phyloP scores from a whole-genome alignment of 2,797 vertebrate species.

The Schizopygopsis malacanthus region DNA sequence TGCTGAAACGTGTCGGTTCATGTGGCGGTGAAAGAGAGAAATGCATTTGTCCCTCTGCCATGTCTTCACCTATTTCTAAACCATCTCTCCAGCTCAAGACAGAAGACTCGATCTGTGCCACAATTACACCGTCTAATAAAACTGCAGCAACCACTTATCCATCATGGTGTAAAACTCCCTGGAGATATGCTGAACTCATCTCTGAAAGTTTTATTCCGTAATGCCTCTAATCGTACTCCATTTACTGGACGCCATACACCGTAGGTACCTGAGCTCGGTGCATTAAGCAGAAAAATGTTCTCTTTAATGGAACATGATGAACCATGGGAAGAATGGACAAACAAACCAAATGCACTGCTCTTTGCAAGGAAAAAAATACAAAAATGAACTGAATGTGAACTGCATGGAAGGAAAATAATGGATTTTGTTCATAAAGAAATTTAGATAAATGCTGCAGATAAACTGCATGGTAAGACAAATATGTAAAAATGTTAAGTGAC shows the following conservation, averaged over 20 bases:
- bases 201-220: constrained; percentile 72
- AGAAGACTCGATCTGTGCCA: not conserved
- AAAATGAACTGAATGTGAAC: not conserved
- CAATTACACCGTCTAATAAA: not conserved
- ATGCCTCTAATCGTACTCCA: constrained; percentile 76
- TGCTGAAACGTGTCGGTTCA: constrained; percentile 2
- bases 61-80: constrained; percentile 7
- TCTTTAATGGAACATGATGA: constrained; percentile 61
- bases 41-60: not conserved
- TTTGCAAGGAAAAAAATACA: constrained; percentile 34
- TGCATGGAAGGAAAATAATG: constrained; percentile 16
- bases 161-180: constrained; percentile 28
- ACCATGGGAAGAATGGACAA: constrained; percentile 39
- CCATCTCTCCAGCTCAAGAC: not conserved
- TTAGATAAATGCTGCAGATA: not conserved
- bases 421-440: not conserved
- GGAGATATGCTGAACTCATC: constrained; percentile 15
- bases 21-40: not conserved
- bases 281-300: constrained; percentile 59
- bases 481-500: not conserved
- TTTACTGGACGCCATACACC: constrained; percentile 64
- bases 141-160: constrained; percentile 11
- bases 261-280: constrained; percentile 46
- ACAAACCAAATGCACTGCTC: constrained; percentile 46
- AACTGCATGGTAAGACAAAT: not conserved